phyloP scores from a whole-genome alignment of 1,140 invertebrate species.

The Hetaerina americana region DNA sequence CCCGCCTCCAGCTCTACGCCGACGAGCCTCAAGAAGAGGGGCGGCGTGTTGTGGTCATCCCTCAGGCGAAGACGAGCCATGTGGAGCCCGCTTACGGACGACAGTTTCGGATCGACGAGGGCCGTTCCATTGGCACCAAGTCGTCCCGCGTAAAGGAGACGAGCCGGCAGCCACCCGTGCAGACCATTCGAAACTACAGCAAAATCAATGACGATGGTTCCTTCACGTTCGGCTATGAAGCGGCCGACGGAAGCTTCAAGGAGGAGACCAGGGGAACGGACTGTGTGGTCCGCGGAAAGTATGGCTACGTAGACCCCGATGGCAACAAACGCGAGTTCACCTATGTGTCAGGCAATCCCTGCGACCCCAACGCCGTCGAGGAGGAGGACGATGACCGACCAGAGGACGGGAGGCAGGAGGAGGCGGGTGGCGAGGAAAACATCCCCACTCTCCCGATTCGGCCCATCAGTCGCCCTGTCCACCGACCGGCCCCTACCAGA shows the following conservation, averaged over 20 bases:
- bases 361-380: constrained; percentile 64
- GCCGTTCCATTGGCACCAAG: constrained; percentile 23
- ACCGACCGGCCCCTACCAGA: constrained; percentile 22
- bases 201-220: constrained; percentile 73
- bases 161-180: constrained; percentile 53
- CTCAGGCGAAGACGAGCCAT: not conserved
- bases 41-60: not conserved
- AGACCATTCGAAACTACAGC: constrained; percentile 66
- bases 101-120: not conserved
- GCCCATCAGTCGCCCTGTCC: constrained; percentile 27
- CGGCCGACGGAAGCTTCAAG: constrained; percentile 79
- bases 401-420: constrained; percentile 33
- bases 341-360: constrained; percentile 82
- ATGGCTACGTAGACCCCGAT: constrained; percentile 77
- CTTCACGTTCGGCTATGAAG: constrained; percentile 78
- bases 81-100: not conserved
- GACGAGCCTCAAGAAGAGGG: constrained; percentile 23
- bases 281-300: constrained; percentile 76
- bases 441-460: constrained; percentile 23
- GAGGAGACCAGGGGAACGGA: constrained; percentile 75
- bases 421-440: constrained; percentile 37
- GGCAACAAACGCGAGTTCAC: constrained; percentile 78
- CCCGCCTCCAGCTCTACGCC: constrained; percentile 23
- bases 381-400: constrained; percentile 38
- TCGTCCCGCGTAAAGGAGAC: constrained; percentile 39